Conservation (phyloP, 2,113 vertebrate genomes). For the Nymphicus hollandicus region DNA sequence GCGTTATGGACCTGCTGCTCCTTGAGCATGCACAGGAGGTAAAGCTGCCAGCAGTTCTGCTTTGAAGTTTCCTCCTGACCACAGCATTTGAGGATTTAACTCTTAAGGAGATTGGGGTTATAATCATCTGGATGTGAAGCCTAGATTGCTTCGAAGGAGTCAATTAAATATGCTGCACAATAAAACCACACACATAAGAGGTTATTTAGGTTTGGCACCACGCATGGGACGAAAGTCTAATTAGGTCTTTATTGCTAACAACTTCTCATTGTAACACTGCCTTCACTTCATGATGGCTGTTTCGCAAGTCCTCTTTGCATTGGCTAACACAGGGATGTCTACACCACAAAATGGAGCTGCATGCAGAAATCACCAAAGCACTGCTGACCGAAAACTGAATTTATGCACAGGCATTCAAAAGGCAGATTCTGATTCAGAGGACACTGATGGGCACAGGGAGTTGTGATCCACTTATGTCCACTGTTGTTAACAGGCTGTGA, state of each 20-base stretch:
- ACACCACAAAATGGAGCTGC: neutral
- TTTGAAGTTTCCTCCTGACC: slow-evolving; percentile 23
- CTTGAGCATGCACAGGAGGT: neutral
- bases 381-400: neutral
- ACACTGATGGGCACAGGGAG: neutral
- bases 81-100: neutral
- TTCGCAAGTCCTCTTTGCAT: neutral
- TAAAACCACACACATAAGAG: neutral
- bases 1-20: neutral
- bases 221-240: neutral
- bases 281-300: neutral
- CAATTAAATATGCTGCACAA: neutral
- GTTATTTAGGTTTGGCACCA: neutral
- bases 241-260: slow-evolving; percentile 21
- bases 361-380: neutral
- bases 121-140: neutral
- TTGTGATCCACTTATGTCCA: neutral
- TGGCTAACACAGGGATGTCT: neutral
- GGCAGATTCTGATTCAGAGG: neutral
- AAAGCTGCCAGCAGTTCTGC: neutral
- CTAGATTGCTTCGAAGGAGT: neutral
- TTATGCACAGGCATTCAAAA: neutral
- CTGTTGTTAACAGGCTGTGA: neutral
- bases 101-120: neutral
- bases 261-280: neutral